Percentiles rank a stretch among this genome's conserved stretches.
phyloP scores from a whole-genome alignment of 2,113 vertebrate genomes.

The Elaphurus davidianus region DNA sequence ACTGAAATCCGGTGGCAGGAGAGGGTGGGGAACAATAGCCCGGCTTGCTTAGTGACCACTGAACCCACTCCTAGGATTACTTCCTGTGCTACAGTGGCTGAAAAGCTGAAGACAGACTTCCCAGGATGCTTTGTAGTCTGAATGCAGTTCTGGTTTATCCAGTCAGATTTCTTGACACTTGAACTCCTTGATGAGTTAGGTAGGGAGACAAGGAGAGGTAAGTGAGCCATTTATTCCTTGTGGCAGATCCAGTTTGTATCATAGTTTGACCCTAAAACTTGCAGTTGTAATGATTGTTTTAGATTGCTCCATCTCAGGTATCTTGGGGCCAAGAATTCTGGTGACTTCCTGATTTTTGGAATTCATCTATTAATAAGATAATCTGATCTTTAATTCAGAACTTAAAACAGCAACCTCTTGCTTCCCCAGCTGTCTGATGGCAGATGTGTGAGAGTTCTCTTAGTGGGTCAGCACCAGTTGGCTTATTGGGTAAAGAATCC shows the following conservation, averaged over 20 bases:
- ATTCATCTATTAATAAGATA: not conserved
- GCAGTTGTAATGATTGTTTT: not conserved
- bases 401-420: not conserved
- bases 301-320: not conserved
- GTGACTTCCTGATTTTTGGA: not conserved
- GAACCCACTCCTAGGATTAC: not conserved
- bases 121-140: not conserved
- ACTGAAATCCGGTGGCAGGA: not conserved
- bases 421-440: not conserved
- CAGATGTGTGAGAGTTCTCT: not conserved
- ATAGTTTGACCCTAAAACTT: not conserved
- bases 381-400: not conserved
- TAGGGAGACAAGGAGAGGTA: not conserved
- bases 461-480: not conserved
- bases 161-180: not conserved
- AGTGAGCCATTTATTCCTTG: not conserved
- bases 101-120: slow-evolving; percentile 8
- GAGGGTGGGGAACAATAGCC: accelerated
- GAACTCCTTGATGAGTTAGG: not conserved
- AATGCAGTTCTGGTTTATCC: not conserved
- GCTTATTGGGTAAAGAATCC: not conserved
- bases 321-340: not conserved
- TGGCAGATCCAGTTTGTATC: not conserved
- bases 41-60: not conserved
- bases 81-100: not conserved